Percentiles rank a stretch among this genome's conserved stretches.
Evolutionary conservation across 2,888 invertebrate species (phyloP).

Genomic region (Alsophila aescularia): DNA sequence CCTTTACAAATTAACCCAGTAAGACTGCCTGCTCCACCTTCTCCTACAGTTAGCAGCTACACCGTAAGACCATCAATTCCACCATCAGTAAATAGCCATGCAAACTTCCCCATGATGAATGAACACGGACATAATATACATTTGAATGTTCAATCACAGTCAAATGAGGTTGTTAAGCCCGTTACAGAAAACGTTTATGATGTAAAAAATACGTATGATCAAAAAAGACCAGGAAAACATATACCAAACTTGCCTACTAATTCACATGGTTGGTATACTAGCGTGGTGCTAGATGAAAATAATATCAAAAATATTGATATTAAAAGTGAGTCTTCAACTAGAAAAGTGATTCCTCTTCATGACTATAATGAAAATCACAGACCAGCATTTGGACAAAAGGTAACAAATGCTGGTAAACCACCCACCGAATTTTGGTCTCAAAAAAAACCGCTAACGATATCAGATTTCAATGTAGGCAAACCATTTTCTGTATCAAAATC

Average conservation of each 20-base stretch:
- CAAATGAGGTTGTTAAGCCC: conserved; percentile 49
- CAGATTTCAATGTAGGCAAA: conserved; percentile 64
- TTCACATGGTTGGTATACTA: conserved; percentile 80
- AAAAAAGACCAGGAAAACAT: conserved; percentile 65
- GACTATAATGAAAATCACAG: conserved; percentile 59
- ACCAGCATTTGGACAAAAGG: conserved; percentile 72
- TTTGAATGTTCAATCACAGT: conserved; percentile 30
- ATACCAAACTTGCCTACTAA: conserved; percentile 73
- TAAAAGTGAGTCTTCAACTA: conserved; percentile 70
- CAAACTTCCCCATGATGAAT: conserved; percentile 78
- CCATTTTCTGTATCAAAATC: conserved; percentile 52
- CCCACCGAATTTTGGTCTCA: conserved; percentile 69
- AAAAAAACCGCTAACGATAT: conserved; percentile 44
- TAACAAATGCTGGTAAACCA: conserved; percentile 69
- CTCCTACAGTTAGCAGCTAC: conserved; percentile 16
- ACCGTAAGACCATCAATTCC: conserved; percentile 43
- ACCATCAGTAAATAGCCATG: conserved; percentile 72
- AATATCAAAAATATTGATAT: conserved; percentile 61
- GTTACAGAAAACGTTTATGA: conserved; percentile 57
- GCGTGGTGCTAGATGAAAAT: conserved; percentile 61
- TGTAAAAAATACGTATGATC: conserved; percentile 44
- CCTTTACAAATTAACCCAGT: conserved; percentile 20
- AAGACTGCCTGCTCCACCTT: conserved; percentile 8
- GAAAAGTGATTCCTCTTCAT: conserved; percentile 71
- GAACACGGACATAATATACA: conserved; percentile 40